phyloP scores from a whole-genome alignment of 2,113 vertebrate species.

The Nothobranchius kuhntae region DNA sequence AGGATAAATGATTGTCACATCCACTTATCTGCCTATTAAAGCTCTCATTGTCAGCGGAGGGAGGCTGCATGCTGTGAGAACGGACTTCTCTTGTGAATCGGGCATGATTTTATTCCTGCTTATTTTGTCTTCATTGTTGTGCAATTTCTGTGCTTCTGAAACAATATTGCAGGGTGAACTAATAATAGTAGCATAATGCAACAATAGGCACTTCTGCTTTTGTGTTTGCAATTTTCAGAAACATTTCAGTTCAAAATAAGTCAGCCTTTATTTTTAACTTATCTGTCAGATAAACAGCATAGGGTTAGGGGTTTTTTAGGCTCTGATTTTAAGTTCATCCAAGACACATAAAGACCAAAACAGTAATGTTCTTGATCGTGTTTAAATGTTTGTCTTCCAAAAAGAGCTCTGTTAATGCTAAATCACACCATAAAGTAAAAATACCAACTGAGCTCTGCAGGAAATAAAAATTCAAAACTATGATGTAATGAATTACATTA shows the following conservation, averaged over 20 bases:
- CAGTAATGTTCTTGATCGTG: too few species aligned
- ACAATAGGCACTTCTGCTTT: conserved; percentile 4
- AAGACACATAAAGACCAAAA: too few species aligned
- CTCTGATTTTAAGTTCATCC: too few species aligned
- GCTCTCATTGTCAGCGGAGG: conserved; percentile 16
- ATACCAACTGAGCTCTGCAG: too few species aligned
- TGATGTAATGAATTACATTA: background rate
- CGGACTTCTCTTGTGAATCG: conserved; percentile 1
- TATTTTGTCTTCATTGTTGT: conserved; percentile 12
- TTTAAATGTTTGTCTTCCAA: too few species aligned
- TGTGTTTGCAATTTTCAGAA: conserved; percentile 9
- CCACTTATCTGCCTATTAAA: conserved; percentile 38
- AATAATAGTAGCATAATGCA: conserved; percentile 4
- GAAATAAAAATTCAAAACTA: background rate
- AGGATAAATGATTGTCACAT: conserved; percentile 53
- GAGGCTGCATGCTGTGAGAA: background rate
- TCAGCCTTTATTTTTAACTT: background rate
- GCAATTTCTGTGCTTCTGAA: conserved; percentile 15
- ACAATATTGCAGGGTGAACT: background rate
- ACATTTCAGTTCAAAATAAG: background rate
- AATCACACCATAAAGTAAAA: too few species aligned
- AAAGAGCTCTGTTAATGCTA: too few species aligned
- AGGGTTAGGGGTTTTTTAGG: too few species aligned
- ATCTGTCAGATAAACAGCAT: too few species aligned
- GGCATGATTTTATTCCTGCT: conserved; percentile 1